Conservation (phyloP, 2,888 invertebrate genomes). For the Sycophila texana region DNA sequence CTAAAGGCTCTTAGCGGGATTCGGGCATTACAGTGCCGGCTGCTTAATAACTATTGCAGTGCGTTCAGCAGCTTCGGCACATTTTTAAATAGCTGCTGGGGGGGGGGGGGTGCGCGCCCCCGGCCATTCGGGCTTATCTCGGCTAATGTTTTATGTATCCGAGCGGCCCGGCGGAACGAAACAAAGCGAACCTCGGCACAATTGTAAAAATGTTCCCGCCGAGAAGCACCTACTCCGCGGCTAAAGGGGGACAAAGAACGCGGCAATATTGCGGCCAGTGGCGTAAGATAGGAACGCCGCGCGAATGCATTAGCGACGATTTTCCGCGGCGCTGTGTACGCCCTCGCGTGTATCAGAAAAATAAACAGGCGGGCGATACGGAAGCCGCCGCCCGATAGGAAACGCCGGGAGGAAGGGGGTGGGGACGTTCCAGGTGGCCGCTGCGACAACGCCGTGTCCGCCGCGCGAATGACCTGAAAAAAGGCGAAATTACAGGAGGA, state of each 20-base stretch:
- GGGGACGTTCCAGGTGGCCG: not conserved
- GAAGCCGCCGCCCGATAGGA: too few relatives aligned
- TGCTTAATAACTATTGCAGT: constrained; percentile 37
- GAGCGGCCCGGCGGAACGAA: not conserved
- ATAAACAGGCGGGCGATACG: constrained; percentile 14
- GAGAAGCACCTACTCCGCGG: constrained; percentile 36
- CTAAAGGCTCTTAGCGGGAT: constrained; percentile 20
- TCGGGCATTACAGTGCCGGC: constrained; percentile 24
- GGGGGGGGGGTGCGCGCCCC: not conserved
- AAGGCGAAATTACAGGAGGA: constrained; percentile 8
- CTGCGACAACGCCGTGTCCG: not conserved
- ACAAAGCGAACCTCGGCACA: constrained; percentile 31
- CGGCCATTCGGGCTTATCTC: constrained; percentile 31
- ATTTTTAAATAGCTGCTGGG: constrained; percentile 37
- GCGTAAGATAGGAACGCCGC: constrained; percentile 5
- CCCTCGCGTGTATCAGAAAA: not conserved
- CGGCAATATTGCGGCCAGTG: too few relatives aligned
- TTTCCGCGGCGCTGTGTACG: too few relatives aligned
- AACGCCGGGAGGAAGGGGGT: too few relatives aligned
- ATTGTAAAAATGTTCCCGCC: constrained; percentile 50
- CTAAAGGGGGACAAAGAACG: constrained; percentile 5
- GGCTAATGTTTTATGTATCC: constrained; percentile 52
- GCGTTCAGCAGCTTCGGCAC: constrained; percentile 30
- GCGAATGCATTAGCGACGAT: too few relatives aligned
- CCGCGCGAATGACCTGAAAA: constrained; percentile 13